Conservation (phyloP, 1,140 invertebrate species). For the Ericerus pela region DNA sequence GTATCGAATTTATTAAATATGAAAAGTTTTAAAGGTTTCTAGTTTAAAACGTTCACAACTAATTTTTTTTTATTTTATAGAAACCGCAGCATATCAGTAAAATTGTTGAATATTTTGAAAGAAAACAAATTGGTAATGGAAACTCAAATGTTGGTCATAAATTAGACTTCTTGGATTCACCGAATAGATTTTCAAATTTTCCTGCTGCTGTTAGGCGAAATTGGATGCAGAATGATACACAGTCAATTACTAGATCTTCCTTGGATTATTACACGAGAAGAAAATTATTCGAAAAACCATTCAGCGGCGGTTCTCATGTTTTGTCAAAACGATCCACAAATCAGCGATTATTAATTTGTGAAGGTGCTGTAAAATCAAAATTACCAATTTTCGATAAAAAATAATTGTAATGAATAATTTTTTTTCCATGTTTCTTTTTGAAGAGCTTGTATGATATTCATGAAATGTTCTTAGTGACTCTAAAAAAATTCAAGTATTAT, state of each 20-base stretch:
- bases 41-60: not conserved
- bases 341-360: slow-evolving; percentile 51
- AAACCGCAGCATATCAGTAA: slow-evolving; percentile 53
- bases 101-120: slow-evolving; percentile 76
- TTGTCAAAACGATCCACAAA: not conserved
- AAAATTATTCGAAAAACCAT: slow-evolving; percentile 23
- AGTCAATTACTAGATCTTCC: slow-evolving; percentile 31
- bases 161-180: slow-evolving; percentile 22
- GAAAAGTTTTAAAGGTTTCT: not conserved
- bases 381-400: slow-evolving; percentile 72
- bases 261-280: slow-evolving; percentile 25
- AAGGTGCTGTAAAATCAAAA: slow-evolving; percentile 68
- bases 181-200: slow-evolving; percentile 27
- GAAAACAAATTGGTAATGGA: slow-evolving; percentile 37
- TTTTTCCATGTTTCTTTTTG: too few relatives aligned
- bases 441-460: too few relatives aligned
- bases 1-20: not conserved
- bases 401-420: too few relatives aligned
- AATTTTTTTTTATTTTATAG: slow-evolving; percentile 13
- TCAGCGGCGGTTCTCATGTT: slow-evolving; percentile 1
- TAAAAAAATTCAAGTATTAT: too few relatives aligned
- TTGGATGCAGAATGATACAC: slow-evolving; percentile 25
- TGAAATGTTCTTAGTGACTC: too few relatives aligned
- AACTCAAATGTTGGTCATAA: not conserved
- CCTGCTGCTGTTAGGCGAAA: slow-evolving; percentile 29